Evolutionary conservation across 1,140 invertebrate genomes (phyloP).

Genomic region (Forficula auricularia): DNA sequence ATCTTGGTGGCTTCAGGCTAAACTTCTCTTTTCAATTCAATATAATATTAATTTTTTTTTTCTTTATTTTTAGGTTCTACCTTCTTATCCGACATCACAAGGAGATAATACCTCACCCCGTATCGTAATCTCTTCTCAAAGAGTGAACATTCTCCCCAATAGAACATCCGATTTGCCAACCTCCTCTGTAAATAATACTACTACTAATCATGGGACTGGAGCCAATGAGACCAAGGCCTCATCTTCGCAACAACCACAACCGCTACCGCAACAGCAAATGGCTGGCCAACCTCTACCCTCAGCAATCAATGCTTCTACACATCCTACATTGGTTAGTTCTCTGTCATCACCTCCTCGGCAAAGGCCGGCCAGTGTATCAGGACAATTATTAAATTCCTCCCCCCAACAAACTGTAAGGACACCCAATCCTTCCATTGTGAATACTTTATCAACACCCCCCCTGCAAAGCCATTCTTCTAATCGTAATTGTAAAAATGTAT

Average conservation of each 20-base stretch:
- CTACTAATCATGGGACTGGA: no score
- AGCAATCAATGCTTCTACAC: slow-evolving; percentile 7
- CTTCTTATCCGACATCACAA: slow-evolving; percentile 22
- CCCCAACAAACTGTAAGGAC: slow-evolving; percentile 2
- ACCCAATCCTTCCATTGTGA: background rate
- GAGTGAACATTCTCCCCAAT: no score
- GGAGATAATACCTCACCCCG: slow-evolving; percentile 23
- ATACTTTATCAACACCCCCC: slow-evolving; percentile 1
- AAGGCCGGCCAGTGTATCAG: background rate
- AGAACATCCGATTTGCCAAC: slow-evolving; percentile 21
- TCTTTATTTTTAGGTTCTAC: slow-evolving; percentile 22
- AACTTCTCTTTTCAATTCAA: no score
- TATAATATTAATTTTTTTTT: no score
- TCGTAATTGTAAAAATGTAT: slow-evolving; percentile 24
- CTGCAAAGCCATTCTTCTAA: slow-evolving; percentile 12
- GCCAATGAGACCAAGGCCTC: no score
- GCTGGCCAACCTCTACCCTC: slow-evolving; percentile 5
- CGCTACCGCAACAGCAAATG: no score
- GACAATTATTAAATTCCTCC: slow-evolving; percentile 3
- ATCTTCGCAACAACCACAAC: no score
- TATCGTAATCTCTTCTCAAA: no score
- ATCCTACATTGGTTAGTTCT: slow-evolving; percentile 8
- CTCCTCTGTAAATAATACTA: slow-evolving; percentile 22
- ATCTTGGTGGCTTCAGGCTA: no score
- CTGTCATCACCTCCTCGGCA: slow-evolving; percentile 9